Conservation (phyloP, 2,113 vertebrate species). For the Xenotilapia leptura region DNA sequence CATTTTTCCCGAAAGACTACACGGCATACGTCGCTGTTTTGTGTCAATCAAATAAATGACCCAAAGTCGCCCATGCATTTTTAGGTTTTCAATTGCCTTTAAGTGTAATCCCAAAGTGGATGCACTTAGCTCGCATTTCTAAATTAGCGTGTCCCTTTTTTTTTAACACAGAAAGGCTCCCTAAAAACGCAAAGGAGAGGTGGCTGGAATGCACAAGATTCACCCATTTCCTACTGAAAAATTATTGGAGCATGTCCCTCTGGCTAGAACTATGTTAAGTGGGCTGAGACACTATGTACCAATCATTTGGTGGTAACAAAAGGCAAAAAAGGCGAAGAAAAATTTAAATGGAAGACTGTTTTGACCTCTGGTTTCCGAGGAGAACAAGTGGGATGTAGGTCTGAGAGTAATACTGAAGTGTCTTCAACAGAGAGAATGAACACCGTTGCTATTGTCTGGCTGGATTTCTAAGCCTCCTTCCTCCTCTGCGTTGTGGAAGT, state of each 20-base stretch:
- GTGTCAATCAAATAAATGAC: constrained; percentile 56
- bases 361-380: constrained; percentile 34
- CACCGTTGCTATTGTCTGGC: neutral
- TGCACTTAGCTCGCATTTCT: constrained; percentile 18
- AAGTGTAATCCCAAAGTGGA: constrained; percentile 24
- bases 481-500: neutral
- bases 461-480: neutral
- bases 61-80: constrained; percentile 22
- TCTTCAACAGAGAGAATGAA: constrained; percentile 18
- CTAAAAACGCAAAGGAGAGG: constrained; percentile 31
- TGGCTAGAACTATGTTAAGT: constrained; percentile 45
- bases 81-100: constrained; percentile 15
- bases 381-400: constrained; percentile 5
- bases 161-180: neutral
- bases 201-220: constrained; percentile 44
- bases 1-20: constrained; percentile 61
- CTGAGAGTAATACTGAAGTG: neutral
- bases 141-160: constrained; percentile 24
- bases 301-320: constrained; percentile 50
- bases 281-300: constrained; percentile 51
- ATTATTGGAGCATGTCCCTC: constrained; percentile 59
- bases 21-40: neutral
- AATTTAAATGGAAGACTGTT: neutral
- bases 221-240: constrained; percentile 34
- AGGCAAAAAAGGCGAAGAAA: neutral